phyloP scores from a whole-genome alignment of 2,797 vertebrate genomes.

The Macrochelys suwanniensis region DNA sequence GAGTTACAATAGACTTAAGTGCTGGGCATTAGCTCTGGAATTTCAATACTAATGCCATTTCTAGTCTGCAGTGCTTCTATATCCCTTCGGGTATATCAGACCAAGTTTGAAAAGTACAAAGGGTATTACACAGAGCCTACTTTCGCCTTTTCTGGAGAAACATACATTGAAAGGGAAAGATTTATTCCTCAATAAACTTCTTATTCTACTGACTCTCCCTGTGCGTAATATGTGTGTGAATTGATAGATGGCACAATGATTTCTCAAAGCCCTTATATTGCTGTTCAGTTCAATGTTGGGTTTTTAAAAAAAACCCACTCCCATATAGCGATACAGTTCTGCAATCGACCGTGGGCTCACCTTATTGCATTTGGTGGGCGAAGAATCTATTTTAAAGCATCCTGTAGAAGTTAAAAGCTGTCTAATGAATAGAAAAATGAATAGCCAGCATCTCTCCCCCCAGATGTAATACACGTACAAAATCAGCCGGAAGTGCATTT shows the following conservation, averaged over 20 bases:
- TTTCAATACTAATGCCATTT: not conserved
- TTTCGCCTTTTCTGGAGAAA: not conserved
- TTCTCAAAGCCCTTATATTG: not conserved
- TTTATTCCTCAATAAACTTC: not conserved
- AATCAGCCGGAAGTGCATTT: not conserved
- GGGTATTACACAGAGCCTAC: not conserved
- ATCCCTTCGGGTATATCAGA: too few species aligned
- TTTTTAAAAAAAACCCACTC: not conserved
- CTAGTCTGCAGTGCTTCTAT: not conserved
- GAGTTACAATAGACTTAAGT: fast-evolving
- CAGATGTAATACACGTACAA: not conserved
- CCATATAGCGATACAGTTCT: not conserved
- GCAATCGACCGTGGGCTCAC: not conserved
- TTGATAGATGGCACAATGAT: not conserved
- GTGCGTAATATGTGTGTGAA: fast-evolving
- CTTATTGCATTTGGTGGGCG: not conserved
- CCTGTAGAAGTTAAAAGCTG: not conserved
- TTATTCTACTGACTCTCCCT: fast-evolving
- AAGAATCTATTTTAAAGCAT: not conserved
- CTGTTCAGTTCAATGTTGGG: fast-evolving
- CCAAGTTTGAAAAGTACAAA: not conserved
- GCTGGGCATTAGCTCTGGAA: not conserved
- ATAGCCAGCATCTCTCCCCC: not conserved
- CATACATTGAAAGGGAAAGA: fast-evolving
- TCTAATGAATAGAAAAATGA: not conserved